Evolutionary conservation across 1,140 invertebrate species (phyloP), one percentile per base, ranked within the genome.

Genomic region (Manduca sexta): DNA sequence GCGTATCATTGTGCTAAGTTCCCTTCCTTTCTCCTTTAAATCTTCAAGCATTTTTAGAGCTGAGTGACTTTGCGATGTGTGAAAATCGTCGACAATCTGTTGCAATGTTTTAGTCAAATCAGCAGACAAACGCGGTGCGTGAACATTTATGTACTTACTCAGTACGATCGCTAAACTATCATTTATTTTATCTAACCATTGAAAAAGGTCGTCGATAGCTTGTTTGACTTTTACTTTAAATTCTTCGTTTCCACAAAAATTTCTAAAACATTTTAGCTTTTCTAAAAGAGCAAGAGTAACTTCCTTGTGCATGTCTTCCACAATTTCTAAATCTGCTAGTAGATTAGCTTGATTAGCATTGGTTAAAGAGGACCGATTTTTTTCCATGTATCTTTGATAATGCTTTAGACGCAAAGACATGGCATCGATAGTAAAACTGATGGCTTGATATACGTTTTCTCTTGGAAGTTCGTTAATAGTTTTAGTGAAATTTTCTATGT

Each of bases 271-370:
- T 49, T 72, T 76, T 11, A 76, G 39, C 56, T 76, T 76, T 12
- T 75, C 69, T 34, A 70, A 47, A 45, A 85, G 59, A 18, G 47
- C 10, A 38, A 50, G 21, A 12, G 53, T 62, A 35, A 74, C 64
- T 29, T 79, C 69, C 54, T 64, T 64, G 40, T 85, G 72, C 82
- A 85, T 85, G 42, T 75, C 79, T 64, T 83, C 73, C 16, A 83
- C 60, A 41, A 85, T 75, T 72, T 85, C 82, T 10, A 79, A 48
- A 39, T 85, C 82, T 8, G 74, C 51, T 12, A 47, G 12, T 34
- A 84, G 39, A 44, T 77, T 60, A 1, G 54, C 48, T 64, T 77
- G 73, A 14, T 67, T 42, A 45, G 50, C 49, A 60, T 70, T 75
- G 13, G 69, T 53, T 45, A 85, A 47, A 13, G 15, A 17, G 35